Evolutionary conservation across 2,797 vertebrate species (phyloP).

Genomic region (Cacajao melanocephalus): DNA sequence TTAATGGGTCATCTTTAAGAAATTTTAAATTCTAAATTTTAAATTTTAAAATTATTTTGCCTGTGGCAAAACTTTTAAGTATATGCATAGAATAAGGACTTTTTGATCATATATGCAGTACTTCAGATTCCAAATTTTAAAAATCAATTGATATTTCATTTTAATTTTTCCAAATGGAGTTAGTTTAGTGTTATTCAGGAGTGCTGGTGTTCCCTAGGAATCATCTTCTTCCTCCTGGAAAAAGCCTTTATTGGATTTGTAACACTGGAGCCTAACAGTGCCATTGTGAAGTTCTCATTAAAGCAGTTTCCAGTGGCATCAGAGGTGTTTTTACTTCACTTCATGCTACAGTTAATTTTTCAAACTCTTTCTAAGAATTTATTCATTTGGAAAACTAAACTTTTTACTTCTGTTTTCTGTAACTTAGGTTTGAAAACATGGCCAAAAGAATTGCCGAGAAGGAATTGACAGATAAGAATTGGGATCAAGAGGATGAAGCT

Average conservation of each 20-base stretch:
- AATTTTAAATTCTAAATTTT: conserved; percentile 29
- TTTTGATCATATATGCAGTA: background rate
- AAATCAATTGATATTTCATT: background rate
- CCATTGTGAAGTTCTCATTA: fast-evolving
- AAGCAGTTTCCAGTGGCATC: background rate
- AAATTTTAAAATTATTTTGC: background rate
- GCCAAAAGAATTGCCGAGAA: conserved; percentile 98
- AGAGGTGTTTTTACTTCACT: background rate
- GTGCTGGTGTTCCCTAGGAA: background rate
- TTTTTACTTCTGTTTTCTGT: background rate
- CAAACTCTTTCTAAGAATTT: background rate
- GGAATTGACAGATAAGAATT: conserved; percentile 96
- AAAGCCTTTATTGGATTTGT: fast-evolving
- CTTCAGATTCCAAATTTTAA: background rate
- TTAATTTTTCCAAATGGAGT: background rate
- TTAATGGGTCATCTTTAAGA: background rate
- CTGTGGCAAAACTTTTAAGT: background rate
- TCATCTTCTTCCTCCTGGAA: fast-evolving
- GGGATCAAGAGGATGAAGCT: conserved; percentile 97
- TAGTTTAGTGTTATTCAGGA: background rate
- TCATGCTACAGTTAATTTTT: background rate
- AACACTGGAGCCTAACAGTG: fast-evolving
- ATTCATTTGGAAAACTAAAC: background rate
- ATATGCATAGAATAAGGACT: background rate
- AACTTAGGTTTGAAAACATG: conserved; percentile 86